A percentile compares a stretch with the other conserved stretches of the same genome.
phyloP scores from a whole-genome alignment of 2,797 vertebrate species.

The Danio aesculapii region DNA sequence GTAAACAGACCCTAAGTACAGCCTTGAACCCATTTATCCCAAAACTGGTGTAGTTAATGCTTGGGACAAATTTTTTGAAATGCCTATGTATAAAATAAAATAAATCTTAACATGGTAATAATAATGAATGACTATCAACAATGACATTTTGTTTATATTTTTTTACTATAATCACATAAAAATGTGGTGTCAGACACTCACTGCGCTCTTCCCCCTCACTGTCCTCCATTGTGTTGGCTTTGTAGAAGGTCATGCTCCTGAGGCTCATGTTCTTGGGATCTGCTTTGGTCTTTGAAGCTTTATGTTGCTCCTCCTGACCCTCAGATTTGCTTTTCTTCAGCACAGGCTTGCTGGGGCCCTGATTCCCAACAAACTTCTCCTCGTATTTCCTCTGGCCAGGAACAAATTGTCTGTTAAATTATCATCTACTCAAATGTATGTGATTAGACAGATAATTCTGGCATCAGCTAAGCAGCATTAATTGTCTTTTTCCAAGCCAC shows the following conservation, averaged over 20 bases:
- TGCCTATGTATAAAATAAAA: background rate
- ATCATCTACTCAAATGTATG: background rate
- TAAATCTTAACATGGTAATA: background rate
- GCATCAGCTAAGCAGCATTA: conserved; percentile 11
- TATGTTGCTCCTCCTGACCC: conserved; percentile 66
- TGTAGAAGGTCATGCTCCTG: conserved; percentile 91
- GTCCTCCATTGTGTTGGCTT: conserved; percentile 81
- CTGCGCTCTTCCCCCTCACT: conserved; percentile 78
- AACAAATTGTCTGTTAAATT: conserved; percentile 10
- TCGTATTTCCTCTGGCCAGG: conserved; percentile 81
- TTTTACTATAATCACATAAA: no score
- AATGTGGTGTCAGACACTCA: conserved; percentile 71
- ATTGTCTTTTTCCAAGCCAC: background rate
- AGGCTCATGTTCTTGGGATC: conserved; percentile 73
- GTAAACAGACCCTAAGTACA: no score
- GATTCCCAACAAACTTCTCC: conserved; percentile 79
- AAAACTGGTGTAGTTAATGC: background rate
- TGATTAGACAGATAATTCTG: background rate
- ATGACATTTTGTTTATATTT: background rate
- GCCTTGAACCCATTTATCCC: background rate
- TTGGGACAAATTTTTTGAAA: background rate
- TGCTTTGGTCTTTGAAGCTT: conserved; percentile 67
- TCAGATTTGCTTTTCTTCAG: conserved; percentile 74
- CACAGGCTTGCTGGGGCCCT: conserved; percentile 73
- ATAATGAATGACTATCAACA: background rate